These are phyloP conservation scores for Fissipunctia ypsillon DNA, from an alignment of 2,888 invertebrate genomes.

Conservation along the genomic window DNA sequence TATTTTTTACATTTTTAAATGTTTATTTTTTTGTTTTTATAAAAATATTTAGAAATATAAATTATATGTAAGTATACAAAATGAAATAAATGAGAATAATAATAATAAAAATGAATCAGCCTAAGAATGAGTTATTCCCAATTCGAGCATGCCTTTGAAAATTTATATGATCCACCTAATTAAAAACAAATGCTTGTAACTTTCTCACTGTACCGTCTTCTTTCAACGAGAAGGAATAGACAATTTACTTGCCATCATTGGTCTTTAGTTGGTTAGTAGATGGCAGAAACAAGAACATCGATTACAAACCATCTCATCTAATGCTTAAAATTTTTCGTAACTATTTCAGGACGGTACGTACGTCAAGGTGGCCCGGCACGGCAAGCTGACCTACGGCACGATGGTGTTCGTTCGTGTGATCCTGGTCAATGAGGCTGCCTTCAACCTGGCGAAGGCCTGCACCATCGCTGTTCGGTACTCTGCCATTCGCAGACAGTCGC, in stretches of 20 bases:
- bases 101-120: too few species aligned
- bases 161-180: too few species aligned
- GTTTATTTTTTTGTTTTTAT: too few species aligned
- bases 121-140: neutral
- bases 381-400: conserved; percentile 95
- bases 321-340: too few species aligned
- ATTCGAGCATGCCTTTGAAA: too few species aligned
- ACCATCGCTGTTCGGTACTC: conserved; percentile 98
- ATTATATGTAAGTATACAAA: too few species aligned
- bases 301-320: neutral
- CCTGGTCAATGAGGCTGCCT: conserved; percentile 94
- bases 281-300: neutral
- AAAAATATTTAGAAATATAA: too few species aligned
- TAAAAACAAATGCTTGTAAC: neutral
- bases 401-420: conserved; percentile 98
- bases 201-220: neutral
- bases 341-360: conserved; percentile 97
- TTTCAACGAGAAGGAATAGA: neutral
- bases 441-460: conserved; percentile 94
- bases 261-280: neutral
- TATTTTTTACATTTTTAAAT: too few species aligned
- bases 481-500: conserved; percentile 96
- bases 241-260: neutral
- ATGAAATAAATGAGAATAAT: too few species aligned
- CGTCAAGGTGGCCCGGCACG: conserved; percentile 93